These are phyloP conservation scores for Rhagoletis pomonella DNA, from an alignment of 1,140 invertebrate genomes.

Conservation along the genomic window DNA sequence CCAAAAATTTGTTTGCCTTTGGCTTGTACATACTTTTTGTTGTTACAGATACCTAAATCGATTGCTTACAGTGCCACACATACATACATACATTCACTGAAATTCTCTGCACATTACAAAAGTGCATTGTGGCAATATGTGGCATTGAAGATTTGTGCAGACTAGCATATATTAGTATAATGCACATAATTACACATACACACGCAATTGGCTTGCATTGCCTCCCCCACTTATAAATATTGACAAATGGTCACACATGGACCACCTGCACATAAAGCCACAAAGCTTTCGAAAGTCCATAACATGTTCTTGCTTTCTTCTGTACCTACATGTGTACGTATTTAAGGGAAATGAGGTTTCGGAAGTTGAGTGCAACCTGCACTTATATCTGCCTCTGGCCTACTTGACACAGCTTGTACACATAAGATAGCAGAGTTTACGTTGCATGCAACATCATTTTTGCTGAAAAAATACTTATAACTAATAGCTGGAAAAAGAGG, in stretches of 20 bases:
- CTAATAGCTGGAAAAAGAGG: neutral
- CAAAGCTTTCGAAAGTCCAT: neutral
- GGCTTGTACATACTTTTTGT: neutral
- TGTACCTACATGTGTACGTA: neutral
- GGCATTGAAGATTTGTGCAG: conserved; percentile 22
- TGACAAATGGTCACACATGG: conserved; percentile 29
- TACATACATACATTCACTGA: neutral
- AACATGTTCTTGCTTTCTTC: neutral
- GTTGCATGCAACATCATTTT: neutral
- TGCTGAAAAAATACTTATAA: neutral
- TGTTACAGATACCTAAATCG: neutral
- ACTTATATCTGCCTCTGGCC: neutral
- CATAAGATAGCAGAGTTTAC: neutral
- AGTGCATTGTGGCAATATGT: conserved; percentile 30
- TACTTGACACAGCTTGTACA: neutral
- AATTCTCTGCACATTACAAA: neutral
- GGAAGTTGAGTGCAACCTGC: neutral
- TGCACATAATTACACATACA: neutral
- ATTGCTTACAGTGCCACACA: conserved; percentile 13
- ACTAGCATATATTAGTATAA: neutral
- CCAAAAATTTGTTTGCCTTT: conserved; percentile 9
- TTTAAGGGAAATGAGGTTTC: neutral
- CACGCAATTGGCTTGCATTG: conserved; percentile 13
- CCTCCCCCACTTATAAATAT: conserved; percentile 29
- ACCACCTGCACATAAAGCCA: neutral